Percentiles rank a stretch among this genome's conserved stretches.
These are phyloP conservation scores for Atlantisia rogersi DNA, from an alignment of 2,113 vertebrate genomes.

Conservation along the genomic window DNA sequence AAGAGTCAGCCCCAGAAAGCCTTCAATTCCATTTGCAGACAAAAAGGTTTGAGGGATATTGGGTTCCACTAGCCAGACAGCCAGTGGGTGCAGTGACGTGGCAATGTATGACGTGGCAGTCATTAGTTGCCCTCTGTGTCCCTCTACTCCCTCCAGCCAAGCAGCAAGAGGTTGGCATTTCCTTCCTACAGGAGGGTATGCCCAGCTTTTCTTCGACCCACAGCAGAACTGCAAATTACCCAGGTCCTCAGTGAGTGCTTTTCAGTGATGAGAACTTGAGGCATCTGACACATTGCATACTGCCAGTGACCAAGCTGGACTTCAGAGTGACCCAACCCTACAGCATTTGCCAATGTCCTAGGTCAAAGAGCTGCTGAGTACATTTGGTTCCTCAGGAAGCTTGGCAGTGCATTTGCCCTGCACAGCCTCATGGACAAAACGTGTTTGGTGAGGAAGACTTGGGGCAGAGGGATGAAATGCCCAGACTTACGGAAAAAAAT, in stretches of 20 bases:
- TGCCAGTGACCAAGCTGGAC: background rate
- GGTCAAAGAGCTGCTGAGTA: background rate
- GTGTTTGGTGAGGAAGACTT: background rate
- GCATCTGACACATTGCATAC: too few species aligned
- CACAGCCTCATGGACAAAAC: background rate
- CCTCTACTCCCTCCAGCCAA: background rate
- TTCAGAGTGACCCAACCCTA: background rate
- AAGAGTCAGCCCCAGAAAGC: background rate
- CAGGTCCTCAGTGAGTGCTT: too few species aligned
- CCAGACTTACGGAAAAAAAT: accelerated
- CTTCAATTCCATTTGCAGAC: background rate
- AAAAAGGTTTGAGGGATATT: background rate
- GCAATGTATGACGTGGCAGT: background rate
- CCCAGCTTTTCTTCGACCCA: too few species aligned
- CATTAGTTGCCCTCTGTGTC: background rate
- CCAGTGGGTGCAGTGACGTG: too few species aligned
- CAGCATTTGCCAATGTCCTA: background rate
- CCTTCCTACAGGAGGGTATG: too few species aligned
- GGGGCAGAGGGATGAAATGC: background rate
- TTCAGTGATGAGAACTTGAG: too few species aligned
- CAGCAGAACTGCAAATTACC: too few species aligned
- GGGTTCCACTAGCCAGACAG: background rate
- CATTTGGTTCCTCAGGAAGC: background rate
- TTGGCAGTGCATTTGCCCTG: background rate
- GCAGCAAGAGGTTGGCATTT: too few species aligned